Conservation (phyloP, 2,797 vertebrate species). For the Chelmon rostratus region DNA sequence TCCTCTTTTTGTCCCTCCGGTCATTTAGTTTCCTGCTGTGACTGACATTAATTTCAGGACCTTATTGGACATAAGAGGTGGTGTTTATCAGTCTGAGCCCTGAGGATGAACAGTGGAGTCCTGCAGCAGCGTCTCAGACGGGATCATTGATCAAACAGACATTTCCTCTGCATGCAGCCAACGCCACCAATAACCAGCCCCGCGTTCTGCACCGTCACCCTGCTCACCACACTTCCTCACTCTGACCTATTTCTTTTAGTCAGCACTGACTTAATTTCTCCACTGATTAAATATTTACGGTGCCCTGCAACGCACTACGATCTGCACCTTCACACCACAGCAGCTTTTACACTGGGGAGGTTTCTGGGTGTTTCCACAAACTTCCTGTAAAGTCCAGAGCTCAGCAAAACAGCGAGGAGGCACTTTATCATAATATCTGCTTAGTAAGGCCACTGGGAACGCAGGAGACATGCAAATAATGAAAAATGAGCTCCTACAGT, state of each 20-base stretch:
- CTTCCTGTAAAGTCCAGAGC: slow-evolving; percentile 57
- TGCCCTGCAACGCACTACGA: slow-evolving; percentile 18
- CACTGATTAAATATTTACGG: slow-evolving; percentile 71
- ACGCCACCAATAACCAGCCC: slow-evolving; percentile 3
- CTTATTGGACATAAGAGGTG: not conserved
- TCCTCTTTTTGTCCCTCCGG: not conserved
- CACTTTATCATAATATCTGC: slow-evolving; percentile 75
- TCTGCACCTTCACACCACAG: slow-evolving; percentile 29
- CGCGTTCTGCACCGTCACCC: slow-evolving; percentile 41
- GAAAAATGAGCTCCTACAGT: slow-evolving; percentile 53
- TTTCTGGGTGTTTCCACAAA: slow-evolving; percentile 56
- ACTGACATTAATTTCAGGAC: not conserved
- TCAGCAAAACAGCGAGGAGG: slow-evolving; percentile 64
- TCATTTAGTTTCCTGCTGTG: not conserved
- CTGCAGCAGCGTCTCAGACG: slow-evolving; percentile 29
- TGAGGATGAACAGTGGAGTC: slow-evolving; percentile 8
- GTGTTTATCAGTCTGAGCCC: not conserved
- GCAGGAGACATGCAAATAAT: slow-evolving; percentile 59
- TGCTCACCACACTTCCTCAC: slow-evolving; percentile 9
- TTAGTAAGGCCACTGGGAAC: slow-evolving; percentile 58
- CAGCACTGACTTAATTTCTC: slow-evolving; percentile 57
- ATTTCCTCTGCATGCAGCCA: slow-evolving; percentile 18
- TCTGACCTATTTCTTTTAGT: slow-evolving; percentile 53
- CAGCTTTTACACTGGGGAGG: slow-evolving; percentile 17
- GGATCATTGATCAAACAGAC: slow-evolving; percentile 34